These are phyloP conservation scores for Pica pica DNA, from an alignment of 2,113 vertebrate species.

Conservation along the genomic window DNA sequence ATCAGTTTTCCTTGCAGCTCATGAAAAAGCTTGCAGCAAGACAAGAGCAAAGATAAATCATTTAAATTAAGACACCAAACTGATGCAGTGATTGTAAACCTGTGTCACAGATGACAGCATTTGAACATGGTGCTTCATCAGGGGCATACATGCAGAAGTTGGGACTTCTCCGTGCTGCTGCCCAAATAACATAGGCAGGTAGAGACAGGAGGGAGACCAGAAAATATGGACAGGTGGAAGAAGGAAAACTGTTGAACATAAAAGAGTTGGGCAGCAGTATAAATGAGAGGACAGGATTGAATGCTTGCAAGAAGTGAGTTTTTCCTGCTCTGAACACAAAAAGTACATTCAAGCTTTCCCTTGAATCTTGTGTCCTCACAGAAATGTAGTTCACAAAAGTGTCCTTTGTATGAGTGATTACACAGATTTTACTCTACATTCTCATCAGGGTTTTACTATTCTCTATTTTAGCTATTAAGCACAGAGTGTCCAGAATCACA, in stretches of 20 bases:
- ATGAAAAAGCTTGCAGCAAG: neutral
- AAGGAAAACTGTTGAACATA: neutral
- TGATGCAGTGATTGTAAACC: neutral
- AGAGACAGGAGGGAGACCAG: neutral
- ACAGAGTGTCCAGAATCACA: neutral
- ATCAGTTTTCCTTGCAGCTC: neutral
- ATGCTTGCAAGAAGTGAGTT: accelerated
- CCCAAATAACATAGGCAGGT: neutral
- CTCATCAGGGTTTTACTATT: neutral
- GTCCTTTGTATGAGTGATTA: neutral
- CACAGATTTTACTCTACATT: neutral
- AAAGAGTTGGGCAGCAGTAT: neutral
- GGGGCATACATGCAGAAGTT: accelerated
- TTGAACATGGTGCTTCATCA: neutral
- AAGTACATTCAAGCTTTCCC: neutral
- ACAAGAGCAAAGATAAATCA: neutral
- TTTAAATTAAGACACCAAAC: neutral
- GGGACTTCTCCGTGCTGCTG: neutral
- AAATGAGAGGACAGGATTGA: neutral
- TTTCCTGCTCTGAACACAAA: neutral
- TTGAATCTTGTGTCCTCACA: neutral
- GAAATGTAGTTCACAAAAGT: neutral
- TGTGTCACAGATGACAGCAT: neutral
- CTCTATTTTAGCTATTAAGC: neutral
- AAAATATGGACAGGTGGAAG: neutral